These are phyloP conservation scores for Oceanites oceanicus DNA, from an alignment of 2,113 vertebrate species.

Conservation along the genomic window DNA sequence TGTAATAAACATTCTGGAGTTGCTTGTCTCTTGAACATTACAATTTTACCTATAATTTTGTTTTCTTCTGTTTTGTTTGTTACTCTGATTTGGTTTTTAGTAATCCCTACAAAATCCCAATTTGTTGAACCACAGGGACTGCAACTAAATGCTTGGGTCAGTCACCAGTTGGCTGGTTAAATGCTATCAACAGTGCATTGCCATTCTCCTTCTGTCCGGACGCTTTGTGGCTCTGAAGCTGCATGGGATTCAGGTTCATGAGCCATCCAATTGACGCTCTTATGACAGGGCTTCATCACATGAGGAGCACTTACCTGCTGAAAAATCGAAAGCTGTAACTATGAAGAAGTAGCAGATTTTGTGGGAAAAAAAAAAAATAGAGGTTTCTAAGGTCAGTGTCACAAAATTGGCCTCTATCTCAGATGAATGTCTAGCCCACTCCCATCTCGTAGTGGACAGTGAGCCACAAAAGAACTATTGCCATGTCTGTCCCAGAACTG, in stretches of 20 bases:
- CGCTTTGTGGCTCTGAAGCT: neutral
- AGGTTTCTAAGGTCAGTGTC: neutral
- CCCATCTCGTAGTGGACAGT: fast-evolving
- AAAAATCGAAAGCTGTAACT: neutral
- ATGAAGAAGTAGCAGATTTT: neutral
- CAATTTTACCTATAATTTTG: neutral
- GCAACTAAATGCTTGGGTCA: neutral
- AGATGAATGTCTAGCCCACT: neutral
- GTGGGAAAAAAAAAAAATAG: too few species aligned
- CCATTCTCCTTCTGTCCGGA: neutral
- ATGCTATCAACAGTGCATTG: neutral
- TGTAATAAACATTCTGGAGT: neutral
- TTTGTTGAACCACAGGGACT: neutral
- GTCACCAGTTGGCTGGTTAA: neutral
- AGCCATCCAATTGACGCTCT: neutral
- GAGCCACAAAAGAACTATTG: neutral
- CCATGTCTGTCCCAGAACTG: neutral
- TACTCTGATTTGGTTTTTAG: neutral
- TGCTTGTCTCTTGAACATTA: neutral
- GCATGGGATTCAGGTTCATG: neutral
- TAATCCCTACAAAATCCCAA: neutral
- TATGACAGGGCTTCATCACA: neutral
- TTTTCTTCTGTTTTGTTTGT: neutral
- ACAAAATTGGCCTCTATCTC: neutral
- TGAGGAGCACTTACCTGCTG: neutral